Conservation (phyloP, 2,888 invertebrate species). For the Lamproptera curius region DNA sequence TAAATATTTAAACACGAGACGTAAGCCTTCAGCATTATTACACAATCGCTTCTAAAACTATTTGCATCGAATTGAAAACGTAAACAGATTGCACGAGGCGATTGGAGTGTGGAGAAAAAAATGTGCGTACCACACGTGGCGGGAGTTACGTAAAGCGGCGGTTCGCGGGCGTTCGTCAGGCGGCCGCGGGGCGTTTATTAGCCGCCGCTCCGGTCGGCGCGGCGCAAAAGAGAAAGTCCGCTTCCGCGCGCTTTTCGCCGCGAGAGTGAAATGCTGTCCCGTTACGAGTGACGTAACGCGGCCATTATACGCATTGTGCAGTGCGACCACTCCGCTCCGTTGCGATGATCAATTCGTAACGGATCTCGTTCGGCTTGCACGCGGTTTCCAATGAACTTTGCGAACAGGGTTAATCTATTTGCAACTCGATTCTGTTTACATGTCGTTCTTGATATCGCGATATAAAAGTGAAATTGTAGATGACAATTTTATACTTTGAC, state of each 20-base stretch:
- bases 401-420: no score
- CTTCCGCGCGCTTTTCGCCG: constrained; percentile 75
- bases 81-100: constrained; percentile 11
- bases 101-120: constrained; percentile 9
- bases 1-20: background rate
- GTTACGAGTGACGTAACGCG: constrained; percentile 69
- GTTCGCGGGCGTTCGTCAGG: constrained; percentile 25
- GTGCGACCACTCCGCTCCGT: constrained; percentile 26
- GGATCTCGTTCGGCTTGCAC: constrained; percentile 8
- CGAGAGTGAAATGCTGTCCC: constrained; percentile 75
- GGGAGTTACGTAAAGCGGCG: constrained; percentile 28
- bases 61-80: constrained; percentile 5
- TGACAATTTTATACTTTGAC: no score
- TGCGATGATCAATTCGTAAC: constrained; percentile 29
- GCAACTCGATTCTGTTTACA: no score
- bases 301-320: constrained; percentile 43
- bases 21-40: no score
- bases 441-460: no score
- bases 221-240: constrained; percentile 72
- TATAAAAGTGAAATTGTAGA: no score
- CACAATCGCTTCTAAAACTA: no score
- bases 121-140: constrained; percentile 8
- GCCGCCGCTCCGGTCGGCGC: constrained; percentile 39
- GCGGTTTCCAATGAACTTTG: background rate
- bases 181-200: constrained; percentile 46